Evolutionary conservation across 2,113 vertebrate species (phyloP).

Genomic region (Antechinus flavipes): DNA sequence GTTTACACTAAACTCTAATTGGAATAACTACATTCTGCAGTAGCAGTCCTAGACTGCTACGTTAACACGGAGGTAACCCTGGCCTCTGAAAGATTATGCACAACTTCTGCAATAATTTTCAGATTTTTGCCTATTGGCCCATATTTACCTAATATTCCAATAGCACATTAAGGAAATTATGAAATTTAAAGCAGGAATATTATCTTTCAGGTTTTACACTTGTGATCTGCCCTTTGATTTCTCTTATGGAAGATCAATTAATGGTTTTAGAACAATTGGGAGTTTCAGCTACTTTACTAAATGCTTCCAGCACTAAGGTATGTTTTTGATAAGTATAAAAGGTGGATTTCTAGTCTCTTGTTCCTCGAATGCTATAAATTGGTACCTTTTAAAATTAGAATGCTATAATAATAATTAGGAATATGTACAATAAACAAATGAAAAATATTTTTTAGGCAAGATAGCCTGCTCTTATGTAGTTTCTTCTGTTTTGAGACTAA

Average conservation of each 20-base stretch:
- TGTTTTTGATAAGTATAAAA: neutral
- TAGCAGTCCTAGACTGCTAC: neutral
- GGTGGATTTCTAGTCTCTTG: neutral
- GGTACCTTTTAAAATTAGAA: conserved; percentile 12
- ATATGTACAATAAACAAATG: conserved; percentile 21
- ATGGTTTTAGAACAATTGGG: conserved; percentile 93
- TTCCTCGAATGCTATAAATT: conserved; percentile 34
- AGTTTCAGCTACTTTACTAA: conserved; percentile 90
- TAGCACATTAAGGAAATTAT: neutral
- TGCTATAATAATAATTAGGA: conserved; percentile 27
- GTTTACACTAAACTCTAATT: too few relatives aligned
- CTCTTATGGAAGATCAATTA: conserved; percentile 98
- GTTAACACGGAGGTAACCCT: neutral
- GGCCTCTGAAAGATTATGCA: neutral
- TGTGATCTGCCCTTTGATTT: conserved; percentile 95
- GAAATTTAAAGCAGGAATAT: conserved; percentile 33
- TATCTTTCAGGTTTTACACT: conserved; percentile 92
- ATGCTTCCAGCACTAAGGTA: conserved; percentile 95
- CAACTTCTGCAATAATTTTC: conserved; percentile 32
- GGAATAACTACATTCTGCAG: too few relatives aligned
- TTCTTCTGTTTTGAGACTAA: conserved; percentile 14
- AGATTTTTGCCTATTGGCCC: conserved; percentile 19
- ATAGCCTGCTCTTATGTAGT: neutral
- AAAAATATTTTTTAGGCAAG: conserved; percentile 30
- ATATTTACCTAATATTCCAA: neutral